Conservation (phyloP, 1,140 invertebrate species). For the Physella acuta region DNA sequence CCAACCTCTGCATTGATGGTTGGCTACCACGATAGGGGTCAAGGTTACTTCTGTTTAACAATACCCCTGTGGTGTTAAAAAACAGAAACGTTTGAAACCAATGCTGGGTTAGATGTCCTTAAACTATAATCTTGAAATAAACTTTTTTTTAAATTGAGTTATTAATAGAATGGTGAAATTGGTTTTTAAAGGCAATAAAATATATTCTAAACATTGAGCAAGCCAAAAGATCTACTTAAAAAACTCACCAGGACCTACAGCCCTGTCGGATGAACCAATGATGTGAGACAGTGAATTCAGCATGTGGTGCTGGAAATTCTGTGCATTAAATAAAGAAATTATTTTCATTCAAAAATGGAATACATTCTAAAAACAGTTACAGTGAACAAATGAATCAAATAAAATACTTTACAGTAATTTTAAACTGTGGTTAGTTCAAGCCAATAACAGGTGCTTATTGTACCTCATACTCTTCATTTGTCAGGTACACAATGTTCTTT, state of each 20-base stretch:
- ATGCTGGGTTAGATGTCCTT: too few relatives aligned
- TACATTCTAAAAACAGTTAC: too few relatives aligned
- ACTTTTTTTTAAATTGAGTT: too few relatives aligned
- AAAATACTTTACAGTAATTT: too few relatives aligned
- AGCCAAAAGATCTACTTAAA: too few relatives aligned
- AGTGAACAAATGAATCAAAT: too few relatives aligned
- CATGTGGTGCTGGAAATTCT: constrained; percentile 71
- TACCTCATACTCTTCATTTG: constrained; percentile 75
- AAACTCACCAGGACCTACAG: constrained; percentile 12
- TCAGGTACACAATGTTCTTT: constrained; percentile 73
- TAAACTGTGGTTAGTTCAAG: not conserved
- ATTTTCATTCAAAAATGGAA: too few relatives aligned
- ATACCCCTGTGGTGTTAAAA: constrained; percentile 14
- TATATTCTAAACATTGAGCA: too few relatives aligned
- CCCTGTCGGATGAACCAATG: constrained; percentile 64
- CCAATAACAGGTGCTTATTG: not conserved
- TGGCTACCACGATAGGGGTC: constrained; percentile 19
- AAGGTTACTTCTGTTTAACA: constrained; percentile 16
- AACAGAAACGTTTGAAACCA: constrained; percentile 13
- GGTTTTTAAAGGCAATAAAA: too few relatives aligned
- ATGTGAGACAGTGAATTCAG: constrained; percentile 79
- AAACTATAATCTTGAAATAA: too few relatives aligned
- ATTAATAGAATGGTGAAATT: too few relatives aligned
- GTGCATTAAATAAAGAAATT: constrained; percentile 15
- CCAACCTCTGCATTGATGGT: constrained; percentile 31